A percentile compares a stretch with the other conserved stretches of the same genome.
Conservation (phyloP, 2,888 invertebrate genomes). For the Meteorus cinctellus region DNA sequence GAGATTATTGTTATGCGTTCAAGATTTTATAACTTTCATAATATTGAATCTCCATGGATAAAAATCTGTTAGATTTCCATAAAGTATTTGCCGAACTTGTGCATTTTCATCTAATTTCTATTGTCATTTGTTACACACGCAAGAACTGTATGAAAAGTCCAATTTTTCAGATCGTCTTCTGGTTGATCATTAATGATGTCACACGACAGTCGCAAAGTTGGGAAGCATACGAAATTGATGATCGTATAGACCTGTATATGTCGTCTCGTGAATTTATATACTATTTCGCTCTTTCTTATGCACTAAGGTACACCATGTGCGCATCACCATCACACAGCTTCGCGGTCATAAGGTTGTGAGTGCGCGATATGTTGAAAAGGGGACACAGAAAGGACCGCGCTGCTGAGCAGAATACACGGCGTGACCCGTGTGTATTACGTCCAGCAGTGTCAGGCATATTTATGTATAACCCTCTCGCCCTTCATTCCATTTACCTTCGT, state of each 20-base stretch:
- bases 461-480: slow-evolving; percentile 15
- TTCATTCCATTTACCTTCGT: slow-evolving; percentile 25
- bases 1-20: no score
- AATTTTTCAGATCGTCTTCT: no score
- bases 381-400: slow-evolving; percentile 6
- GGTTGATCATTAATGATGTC: not conserved
- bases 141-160: no score
- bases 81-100: no score
- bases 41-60: no score
- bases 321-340: not conserved
- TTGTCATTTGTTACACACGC: no score
- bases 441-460: not conserved
- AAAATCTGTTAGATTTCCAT: no score
- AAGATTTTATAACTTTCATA: no score
- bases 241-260: not conserved
- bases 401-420: slow-evolving; percentile 4
- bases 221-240: slow-evolving; percentile 1
- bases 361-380: not conserved
- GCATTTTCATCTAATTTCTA: no score
- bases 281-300: no score
- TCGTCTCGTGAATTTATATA: not conserved
- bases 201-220: not conserved
- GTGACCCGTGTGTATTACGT: slow-evolving; percentile 26
- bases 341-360: slow-evolving; percentile 6
- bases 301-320: not conserved